Percentiles rank a stretch among this genome's conserved stretches.
phyloP scores from a whole-genome alignment of 2,888 invertebrate genomes.

The Pteria penguin region DNA sequence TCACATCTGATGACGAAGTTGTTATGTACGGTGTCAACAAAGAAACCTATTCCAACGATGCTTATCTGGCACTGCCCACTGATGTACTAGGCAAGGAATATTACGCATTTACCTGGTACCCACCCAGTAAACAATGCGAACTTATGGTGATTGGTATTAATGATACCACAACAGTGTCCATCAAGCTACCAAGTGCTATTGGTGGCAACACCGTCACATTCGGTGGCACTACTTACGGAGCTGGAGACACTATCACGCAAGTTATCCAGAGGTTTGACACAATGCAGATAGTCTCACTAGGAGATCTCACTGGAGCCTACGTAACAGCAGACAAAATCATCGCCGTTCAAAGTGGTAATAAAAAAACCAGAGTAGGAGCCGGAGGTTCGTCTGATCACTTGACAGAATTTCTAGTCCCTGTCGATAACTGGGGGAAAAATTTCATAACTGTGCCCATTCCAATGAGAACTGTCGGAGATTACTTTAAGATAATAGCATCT shows the following conservation, averaged over 20 bases:
- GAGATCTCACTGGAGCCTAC: slow-evolving; percentile 56
- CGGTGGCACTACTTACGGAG: slow-evolving; percentile 47
- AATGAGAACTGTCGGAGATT: slow-evolving; percentile 65
- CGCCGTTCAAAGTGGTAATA: slow-evolving; percentile 54
- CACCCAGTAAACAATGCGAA: slow-evolving; percentile 45
- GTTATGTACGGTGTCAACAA: slow-evolving; percentile 60
- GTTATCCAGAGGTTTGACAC: slow-evolving; percentile 50
- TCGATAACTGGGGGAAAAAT: slow-evolving; percentile 68
- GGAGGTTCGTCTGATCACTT: slow-evolving; percentile 65
- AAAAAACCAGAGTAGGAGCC: slow-evolving; percentile 50
- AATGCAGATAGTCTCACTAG: slow-evolving; percentile 49
- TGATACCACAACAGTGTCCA: slow-evolving; percentile 47
- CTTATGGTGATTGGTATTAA: slow-evolving; percentile 47
- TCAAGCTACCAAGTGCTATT: slow-evolving; percentile 44
- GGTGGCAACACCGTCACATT: slow-evolving; percentile 42
- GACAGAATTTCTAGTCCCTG: slow-evolving; percentile 64
- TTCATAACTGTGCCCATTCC: slow-evolving; percentile 70
- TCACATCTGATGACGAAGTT: slow-evolving; percentile 50
- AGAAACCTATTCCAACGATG: slow-evolving; percentile 56
- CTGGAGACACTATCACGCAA: slow-evolving; percentile 47
- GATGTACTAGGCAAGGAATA: slow-evolving; percentile 58
- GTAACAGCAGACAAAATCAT: slow-evolving; percentile 52
- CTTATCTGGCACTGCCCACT: slow-evolving; percentile 53
- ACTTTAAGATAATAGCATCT: slow-evolving; percentile 60
- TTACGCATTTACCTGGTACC: slow-evolving; percentile 49